These are phyloP conservation scores for Zeus faber DNA, from an alignment of 2,113 vertebrate species.

Conservation along the genomic window DNA sequence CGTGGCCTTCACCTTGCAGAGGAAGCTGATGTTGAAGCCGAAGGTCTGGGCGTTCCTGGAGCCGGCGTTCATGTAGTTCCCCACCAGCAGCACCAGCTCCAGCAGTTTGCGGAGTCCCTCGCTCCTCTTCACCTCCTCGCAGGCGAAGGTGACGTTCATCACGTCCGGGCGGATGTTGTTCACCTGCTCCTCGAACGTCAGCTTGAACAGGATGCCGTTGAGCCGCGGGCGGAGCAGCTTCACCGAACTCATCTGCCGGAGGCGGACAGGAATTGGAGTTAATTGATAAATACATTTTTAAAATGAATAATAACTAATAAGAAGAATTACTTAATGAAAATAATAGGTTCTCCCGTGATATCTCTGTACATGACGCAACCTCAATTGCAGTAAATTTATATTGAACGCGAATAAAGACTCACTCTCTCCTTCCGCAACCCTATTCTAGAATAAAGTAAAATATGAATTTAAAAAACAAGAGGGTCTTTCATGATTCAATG, in stretches of 20 bases:
- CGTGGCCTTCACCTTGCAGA: conserved; percentile 99
- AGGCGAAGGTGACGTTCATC: conserved; percentile 93
- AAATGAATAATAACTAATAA: neutral
- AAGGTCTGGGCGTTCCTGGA: conserved; percentile 95
- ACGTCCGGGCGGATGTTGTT: conserved; percentile 96
- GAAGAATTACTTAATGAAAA: too few relatives aligned
- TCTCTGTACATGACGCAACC: too few relatives aligned
- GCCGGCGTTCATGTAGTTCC: conserved; percentile 98
- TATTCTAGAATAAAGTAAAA: too few relatives aligned
- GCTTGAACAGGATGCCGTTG: conserved; percentile 90
- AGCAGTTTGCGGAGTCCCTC: conserved; percentile 86
- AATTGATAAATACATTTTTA: neutral
- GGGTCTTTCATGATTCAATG: too few relatives aligned
- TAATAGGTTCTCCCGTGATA: too few relatives aligned
- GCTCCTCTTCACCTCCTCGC: conserved; percentile 95
- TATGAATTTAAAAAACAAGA: too few relatives aligned
- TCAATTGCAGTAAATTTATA: too few relatives aligned
- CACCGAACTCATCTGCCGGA: conserved; percentile 90
- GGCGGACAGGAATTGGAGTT: neutral
- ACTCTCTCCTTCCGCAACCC: too few relatives aligned
- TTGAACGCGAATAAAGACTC: too few relatives aligned
- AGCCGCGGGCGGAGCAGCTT: conserved; percentile 90
- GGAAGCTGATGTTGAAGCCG: conserved; percentile 93
- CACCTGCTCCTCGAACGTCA: conserved; percentile 94
- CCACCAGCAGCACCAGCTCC: conserved; percentile 88